Percentiles rank a stretch among this genome's conserved stretches.
These are phyloP conservation scores for Morpho helenor DNA, from an alignment of 2,888 invertebrate genomes.

Conservation along the genomic window DNA sequence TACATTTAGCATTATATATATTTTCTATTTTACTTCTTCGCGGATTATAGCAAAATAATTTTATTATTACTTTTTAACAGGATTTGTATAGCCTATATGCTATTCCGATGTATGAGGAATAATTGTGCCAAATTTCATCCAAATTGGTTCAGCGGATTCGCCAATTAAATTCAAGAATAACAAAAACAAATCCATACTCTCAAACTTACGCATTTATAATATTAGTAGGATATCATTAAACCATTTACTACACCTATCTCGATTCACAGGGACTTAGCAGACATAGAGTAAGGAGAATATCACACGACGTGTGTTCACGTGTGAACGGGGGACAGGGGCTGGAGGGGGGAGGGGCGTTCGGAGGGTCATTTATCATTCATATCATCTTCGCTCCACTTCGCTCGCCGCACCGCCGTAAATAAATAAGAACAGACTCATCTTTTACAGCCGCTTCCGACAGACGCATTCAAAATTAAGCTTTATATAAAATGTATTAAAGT, in stretches of 20 bases:
- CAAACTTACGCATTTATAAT: too few species aligned
- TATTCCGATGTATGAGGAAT: too few species aligned
- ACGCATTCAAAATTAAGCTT: conserved; percentile 38
- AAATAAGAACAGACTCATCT: conserved; percentile 80
- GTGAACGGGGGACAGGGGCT: conserved; percentile 50
- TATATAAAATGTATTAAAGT: conserved; percentile 31
- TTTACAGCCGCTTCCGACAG: conserved; percentile 61
- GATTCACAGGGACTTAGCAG: conserved; percentile 51
- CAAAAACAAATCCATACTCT: too few species aligned
- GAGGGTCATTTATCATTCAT: conserved; percentile 80
- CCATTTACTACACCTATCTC: too few species aligned
- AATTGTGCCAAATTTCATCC: too few species aligned
- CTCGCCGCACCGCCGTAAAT: conserved; percentile 79
- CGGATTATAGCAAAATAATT: too few species aligned
- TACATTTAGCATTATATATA: too few species aligned
- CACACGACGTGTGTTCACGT: conserved; percentile 69
- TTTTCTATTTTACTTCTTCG: too few species aligned
- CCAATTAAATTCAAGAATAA: too few species aligned
- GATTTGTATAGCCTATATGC: too few species aligned
- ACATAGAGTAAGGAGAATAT: conserved; percentile 58
- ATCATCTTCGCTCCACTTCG: conserved; percentile 80
- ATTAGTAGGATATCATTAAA: conserved; percentile 32
- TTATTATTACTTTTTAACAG: too few species aligned
- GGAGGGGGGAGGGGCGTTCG: conserved; percentile 44
- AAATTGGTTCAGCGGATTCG: too few species aligned